Evolutionary conservation across 2,888 invertebrate genomes (phyloP).

Genomic region (Synergus laeviventris): DNA sequence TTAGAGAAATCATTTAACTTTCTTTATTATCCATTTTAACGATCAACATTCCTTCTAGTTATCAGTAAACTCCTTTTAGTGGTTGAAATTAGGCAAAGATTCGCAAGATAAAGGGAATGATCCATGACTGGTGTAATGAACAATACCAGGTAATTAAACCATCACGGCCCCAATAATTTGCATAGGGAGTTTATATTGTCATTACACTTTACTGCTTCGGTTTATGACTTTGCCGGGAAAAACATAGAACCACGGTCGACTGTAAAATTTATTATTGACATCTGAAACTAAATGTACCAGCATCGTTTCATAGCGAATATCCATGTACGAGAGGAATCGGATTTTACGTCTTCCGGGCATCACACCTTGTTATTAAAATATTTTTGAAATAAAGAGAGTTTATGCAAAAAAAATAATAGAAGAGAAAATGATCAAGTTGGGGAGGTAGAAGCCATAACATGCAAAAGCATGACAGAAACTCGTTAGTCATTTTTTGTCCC

Average conservation of each 20-base stretch:
- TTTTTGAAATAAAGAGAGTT: neutral
- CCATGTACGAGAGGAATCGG: conserved; percentile 6
- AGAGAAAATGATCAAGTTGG: neutral
- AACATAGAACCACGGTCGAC: conserved; percentile 3
- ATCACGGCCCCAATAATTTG: neutral
- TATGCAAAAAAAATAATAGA: neutral
- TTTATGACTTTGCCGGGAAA: conserved; percentile 24
- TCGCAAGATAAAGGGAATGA: neutral
- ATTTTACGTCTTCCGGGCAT: neutral
- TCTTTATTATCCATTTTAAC: neutral
- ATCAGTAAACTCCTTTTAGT: neutral
- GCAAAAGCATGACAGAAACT: neutral
- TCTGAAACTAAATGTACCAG: neutral
- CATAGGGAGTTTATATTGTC: conserved; percentile 15
- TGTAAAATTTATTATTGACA: conserved; percentile 15
- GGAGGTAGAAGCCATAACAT: neutral
- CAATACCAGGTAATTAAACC: conserved; percentile 12
- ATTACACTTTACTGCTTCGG: conserved; percentile 11
- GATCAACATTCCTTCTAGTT: neutral
- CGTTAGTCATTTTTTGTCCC: neutral
- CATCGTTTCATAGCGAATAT: conserved; percentile 2
- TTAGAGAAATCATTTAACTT: neutral
- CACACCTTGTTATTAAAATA: neutral
- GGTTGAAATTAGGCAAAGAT: neutral
- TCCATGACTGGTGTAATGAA: neutral